phyloP scores from a whole-genome alignment of 2,888 invertebrate genomes.

The Timandra comae region DNA sequence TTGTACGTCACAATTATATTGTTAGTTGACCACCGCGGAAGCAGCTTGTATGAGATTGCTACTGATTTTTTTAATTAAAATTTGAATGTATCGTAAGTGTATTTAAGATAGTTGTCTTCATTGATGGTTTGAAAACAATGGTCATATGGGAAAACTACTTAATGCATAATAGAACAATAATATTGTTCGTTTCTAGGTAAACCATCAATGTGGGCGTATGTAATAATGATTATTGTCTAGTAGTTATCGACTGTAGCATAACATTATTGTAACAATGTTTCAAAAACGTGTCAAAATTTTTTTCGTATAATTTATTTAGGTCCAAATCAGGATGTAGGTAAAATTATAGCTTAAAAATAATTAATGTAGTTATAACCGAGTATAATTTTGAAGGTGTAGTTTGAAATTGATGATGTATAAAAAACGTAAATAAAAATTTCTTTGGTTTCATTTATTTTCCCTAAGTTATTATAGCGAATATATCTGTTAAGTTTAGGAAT shows the following conservation, averaged over 20 bases:
- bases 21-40: constrained; percentile 55
- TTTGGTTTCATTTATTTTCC: too few species aligned
- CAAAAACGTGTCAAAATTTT: constrained; percentile 71
- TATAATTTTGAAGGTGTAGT: constrained; percentile 75
- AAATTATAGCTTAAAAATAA: constrained; percentile 67
- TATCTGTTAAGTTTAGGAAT: too few species aligned
- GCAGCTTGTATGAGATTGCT: constrained; percentile 70
- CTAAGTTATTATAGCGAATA: not conserved
- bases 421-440: constrained; percentile 55
- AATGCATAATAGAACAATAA: too few species aligned
- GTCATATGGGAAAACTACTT: not conserved
- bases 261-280: constrained; percentile 48
- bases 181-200: constrained; percentile 1
- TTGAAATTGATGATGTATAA: constrained; percentile 73
- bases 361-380: constrained; percentile 70
- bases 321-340: constrained; percentile 60
- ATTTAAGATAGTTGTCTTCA: constrained; percentile 5
- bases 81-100: constrained; percentile 49
- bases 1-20: constrained; percentile 50
- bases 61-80: constrained; percentile 56
- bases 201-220: constrained; percentile 2
- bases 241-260: not conserved
- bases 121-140: not conserved
- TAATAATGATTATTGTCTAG: constrained; percentile 4
- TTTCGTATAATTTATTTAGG: constrained; percentile 45